Percentiles rank a stretch among this genome's conserved stretches.
Evolutionary conservation across 2,888 invertebrate genomes (phyloP).

Genomic region (Xylota segnis): DNA sequence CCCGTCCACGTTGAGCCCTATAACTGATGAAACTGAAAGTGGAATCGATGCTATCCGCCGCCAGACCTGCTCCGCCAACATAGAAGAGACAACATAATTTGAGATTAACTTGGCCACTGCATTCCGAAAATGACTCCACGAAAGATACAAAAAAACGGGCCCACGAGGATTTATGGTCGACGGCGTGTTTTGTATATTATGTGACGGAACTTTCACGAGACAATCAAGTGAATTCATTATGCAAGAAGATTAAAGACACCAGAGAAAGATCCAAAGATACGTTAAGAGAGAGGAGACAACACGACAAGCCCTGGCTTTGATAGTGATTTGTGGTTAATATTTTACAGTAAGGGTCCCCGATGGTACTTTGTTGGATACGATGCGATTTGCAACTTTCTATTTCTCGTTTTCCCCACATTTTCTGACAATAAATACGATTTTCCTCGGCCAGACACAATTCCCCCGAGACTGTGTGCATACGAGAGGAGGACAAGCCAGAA

Average conservation of each 20-base stretch:
- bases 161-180: slow-evolving; percentile 38
- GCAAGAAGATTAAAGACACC: not conserved
- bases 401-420: slow-evolving; percentile 1
- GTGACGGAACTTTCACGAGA: slow-evolving; percentile 61
- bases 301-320: slow-evolving; percentile 8
- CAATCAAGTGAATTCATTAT: slow-evolving; percentile 2
- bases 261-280: slow-evolving; percentile 17
- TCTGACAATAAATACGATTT: slow-evolving; percentile 42
- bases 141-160: not conserved
- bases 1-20: not conserved
- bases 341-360: slow-evolving; percentile 41
- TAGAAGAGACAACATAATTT: slow-evolving; percentile 19
- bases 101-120: slow-evolving; percentile 16
- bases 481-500: too few species aligned
- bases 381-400: slow-evolving; percentile 55
- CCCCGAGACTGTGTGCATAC: not conserved
- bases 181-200: slow-evolving; percentile 31
- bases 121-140: slow-evolving; percentile 47
- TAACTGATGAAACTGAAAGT: slow-evolving; percentile 54
- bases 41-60: slow-evolving; percentile 37
- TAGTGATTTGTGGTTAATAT: slow-evolving; percentile 40
- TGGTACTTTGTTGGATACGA: slow-evolving; percentile 35
- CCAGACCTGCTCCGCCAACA: slow-evolving; percentile 2
- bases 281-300: not conserved
- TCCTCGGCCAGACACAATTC: slow-evolving; percentile 12